Evolutionary conservation across 2,888 invertebrate genomes (phyloP).

Genomic region (Agrotis ipsilon): DNA sequence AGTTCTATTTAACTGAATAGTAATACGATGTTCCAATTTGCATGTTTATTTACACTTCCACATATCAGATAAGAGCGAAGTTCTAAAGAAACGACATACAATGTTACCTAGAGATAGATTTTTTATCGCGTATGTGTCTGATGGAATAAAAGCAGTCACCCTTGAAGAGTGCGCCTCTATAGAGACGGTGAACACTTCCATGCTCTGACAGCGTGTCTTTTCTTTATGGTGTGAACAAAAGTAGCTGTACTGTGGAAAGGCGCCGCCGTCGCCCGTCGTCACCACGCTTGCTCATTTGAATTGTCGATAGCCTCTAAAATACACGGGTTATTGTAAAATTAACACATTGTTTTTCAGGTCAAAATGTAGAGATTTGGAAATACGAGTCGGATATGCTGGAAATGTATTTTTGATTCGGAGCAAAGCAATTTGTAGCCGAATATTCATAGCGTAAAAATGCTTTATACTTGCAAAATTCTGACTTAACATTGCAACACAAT

Average conservation of each 20-base stretch:
- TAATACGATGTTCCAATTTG: constrained; percentile 13
- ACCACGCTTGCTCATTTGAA: constrained; percentile 15
- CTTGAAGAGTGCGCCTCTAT: constrained; percentile 58
- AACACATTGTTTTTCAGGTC: neutral
- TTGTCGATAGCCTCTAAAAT: constrained; percentile 11
- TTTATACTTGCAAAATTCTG: neutral
- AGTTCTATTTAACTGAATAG: too few relatives aligned
- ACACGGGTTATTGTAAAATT: neutral
- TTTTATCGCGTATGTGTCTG: constrained; percentile 50
- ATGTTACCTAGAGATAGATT: constrained; percentile 43
- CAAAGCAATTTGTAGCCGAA: neutral
- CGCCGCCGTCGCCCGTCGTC: constrained; percentile 24
- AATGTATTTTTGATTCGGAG: neutral
- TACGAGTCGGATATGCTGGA: too few relatives aligned
- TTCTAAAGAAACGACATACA: constrained; percentile 47
- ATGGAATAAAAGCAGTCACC: constrained; percentile 52
- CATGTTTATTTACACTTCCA: neutral
- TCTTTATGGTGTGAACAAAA: constrained; percentile 75
- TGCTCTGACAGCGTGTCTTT: constrained; percentile 64
- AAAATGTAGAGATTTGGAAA: neutral
- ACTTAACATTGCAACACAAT: neutral
- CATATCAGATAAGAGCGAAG: constrained; percentile 6
- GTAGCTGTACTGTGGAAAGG: constrained; percentile 59
- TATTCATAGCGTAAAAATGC: neutral
- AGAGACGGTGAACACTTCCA: constrained; percentile 51